Evolutionary conservation across 2,113 vertebrate genomes (phyloP).

Genomic region (Phylloscopus trochilus): DNA sequence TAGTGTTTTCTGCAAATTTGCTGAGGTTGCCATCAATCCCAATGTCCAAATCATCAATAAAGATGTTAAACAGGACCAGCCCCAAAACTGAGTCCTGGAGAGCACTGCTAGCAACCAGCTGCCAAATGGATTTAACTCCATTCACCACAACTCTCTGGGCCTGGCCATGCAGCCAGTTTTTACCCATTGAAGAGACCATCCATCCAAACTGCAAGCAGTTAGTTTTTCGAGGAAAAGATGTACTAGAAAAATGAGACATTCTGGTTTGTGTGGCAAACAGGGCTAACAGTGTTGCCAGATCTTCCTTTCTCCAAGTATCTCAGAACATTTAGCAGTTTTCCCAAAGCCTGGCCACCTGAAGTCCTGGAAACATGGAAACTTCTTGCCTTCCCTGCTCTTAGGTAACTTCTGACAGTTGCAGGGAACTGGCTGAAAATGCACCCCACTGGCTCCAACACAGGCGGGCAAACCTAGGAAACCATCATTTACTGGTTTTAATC

Average conservation of each 20-base stretch:
- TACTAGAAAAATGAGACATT: not conserved
- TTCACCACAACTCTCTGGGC: not conserved
- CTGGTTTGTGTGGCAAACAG: not conserved
- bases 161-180: not conserved
- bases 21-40: not conserved
- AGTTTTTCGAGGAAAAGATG: not conserved
- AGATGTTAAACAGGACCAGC: not conserved
- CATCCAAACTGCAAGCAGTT: not conserved
- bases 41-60: not conserved
- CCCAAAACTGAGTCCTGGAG: not conserved
- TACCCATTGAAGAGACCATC: not conserved
- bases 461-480: not conserved
- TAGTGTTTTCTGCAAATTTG: not conserved
- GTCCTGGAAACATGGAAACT: not conserved
- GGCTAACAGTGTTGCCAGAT: not conserved
- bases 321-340: not conserved
- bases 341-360: not conserved
- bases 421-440: not conserved
- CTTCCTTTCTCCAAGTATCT: not conserved
- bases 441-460: accelerated
- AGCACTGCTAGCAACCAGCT: not conserved
- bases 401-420: not conserved
- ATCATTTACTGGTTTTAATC: not conserved
- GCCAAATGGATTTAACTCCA: not conserved
- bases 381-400: not conserved